Base-by-base conservation (phyloP, 2,113 vertebrate species). In the Motacilla tschutschensis region DNA sequence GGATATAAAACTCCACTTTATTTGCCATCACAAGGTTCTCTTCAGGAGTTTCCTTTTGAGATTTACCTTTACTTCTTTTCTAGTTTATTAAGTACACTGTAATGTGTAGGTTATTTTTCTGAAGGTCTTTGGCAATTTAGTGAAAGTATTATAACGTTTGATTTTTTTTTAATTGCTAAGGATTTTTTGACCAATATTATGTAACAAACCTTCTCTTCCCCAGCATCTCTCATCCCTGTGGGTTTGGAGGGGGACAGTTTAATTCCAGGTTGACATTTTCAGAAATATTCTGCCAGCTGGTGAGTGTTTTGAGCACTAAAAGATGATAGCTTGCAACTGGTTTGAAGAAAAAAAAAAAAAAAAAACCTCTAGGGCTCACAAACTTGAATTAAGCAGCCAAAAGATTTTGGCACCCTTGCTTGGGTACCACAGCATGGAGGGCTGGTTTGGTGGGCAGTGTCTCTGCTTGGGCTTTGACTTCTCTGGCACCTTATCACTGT, bases 1-100 rank as follows among this genome's bases (percentile, higher is more conserved):
- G 77, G 65, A 22, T 57, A 40, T 89, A 93, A 93, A 93, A 88
- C 62, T 83, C 70, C 79, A 72, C 74, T 83, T 64, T 60, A 9
- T 77, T 55, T 63, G 36, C 85, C 28, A 17, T 51, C 10, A n/a
- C 38, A 79, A 71, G 66, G 35, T 88, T 29, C 29, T 17, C 14
- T 79, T 85, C 36, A 83, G 46, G 50, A 89, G 15, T 48, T 83
- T 55, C 18, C 58, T 84, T 54, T 54, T 35, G 55, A 89, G 53
- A 50, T 85, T 78, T 71, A 59, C 48, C 25, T 64, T 79, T 72
- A 6, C 57, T 67, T 47, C 26, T 51, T 72, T 57, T 67, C 20
- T 81, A 62, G 2, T 35, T 82, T 71, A 46, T 33, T 14, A 50
- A 70, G 21, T 62, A 9, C 35, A 17, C 2, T 46, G 8, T 20